phyloP scores from a whole-genome alignment of 2,888 invertebrate genomes.

The Scaptomyza caliginosa region DNA sequence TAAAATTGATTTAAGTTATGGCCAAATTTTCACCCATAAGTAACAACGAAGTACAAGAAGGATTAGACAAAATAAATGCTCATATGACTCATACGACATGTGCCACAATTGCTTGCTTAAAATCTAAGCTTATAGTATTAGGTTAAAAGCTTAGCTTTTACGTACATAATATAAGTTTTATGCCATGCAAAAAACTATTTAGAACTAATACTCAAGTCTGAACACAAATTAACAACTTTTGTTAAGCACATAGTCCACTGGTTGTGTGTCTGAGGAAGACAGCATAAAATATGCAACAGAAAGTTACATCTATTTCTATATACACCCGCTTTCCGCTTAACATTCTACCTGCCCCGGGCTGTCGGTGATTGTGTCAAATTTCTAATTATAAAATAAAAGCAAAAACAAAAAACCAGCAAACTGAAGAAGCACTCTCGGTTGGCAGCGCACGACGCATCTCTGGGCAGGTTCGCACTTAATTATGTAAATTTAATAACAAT shows the following conservation, averaged over 20 bases:
- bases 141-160: neutral
- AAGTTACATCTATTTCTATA: conserved; percentile 2
- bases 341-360: neutral
- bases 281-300: conserved; percentile 25
- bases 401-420: conserved; percentile 15
- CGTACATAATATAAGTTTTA: neutral
- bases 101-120: neutral
- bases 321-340: neutral
- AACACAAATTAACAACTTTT: neutral
- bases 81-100: neutral
- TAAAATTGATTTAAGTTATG: conserved; percentile 14
- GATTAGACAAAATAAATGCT: neutral
- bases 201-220: neutral
- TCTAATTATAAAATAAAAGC: conserved; percentile 52
- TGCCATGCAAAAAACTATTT: neutral
- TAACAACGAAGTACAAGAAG: neutral
- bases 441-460: conserved; percentile 34
- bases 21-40: neutral
- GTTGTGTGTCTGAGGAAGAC: neutral
- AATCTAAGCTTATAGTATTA: no score
- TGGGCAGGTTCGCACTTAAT: conserved; percentile 66
- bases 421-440: conserved; percentile 16
- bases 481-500: conserved; percentile 75
- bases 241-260: neutral
- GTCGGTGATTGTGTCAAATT: conserved; percentile 29